These are phyloP conservation scores for Amphipyra tragopoginis DNA, from an alignment of 2,888 invertebrate genomes.

Conservation along the genomic window DNA sequence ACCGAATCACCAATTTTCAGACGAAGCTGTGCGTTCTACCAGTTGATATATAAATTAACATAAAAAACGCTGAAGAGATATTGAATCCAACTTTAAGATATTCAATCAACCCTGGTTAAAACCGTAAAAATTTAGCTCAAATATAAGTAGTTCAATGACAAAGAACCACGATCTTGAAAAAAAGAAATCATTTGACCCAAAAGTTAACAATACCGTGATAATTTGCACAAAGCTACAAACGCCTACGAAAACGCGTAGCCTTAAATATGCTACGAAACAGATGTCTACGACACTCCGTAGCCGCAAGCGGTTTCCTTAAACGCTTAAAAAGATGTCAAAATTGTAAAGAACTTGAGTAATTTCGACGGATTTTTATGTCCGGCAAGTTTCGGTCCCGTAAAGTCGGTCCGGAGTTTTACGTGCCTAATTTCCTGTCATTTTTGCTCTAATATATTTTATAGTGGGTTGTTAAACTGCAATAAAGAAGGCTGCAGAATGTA, in stretches of 20 bases:
- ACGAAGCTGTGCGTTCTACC: too few relatives aligned
- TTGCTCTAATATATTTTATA: conserved; percentile 54
- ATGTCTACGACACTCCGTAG: conserved; percentile 49
- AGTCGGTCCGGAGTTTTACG: conserved; percentile 41
- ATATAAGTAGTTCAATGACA: conserved; percentile 25
- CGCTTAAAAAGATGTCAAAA: conserved; percentile 56
- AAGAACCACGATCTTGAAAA: conserved; percentile 25
- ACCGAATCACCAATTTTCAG: too few relatives aligned
- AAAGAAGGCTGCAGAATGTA: conserved; percentile 35
- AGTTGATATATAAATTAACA: too few relatives aligned
- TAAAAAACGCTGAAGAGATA: too few relatives aligned
- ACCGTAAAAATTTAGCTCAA: too few relatives aligned
- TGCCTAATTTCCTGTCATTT: conserved; percentile 52
- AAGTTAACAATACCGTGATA: conserved; percentile 45
- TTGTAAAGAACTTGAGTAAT: conserved; percentile 53
- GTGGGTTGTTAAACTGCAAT: conserved; percentile 49
- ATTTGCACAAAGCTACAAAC: conserved; percentile 48
- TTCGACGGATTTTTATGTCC: conserved; percentile 54
- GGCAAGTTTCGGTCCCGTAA: conserved; percentile 42
- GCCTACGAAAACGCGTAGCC: conserved; percentile 45
- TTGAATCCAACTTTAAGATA: too few relatives aligned
- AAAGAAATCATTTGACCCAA: conserved; percentile 29
- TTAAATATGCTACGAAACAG: conserved; percentile 50
- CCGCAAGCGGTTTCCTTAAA: conserved; percentile 54
- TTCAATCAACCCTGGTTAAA: too few relatives aligned